A percentile compares a stretch with the other conserved stretches of the same genome.
phyloP scores from a whole-genome alignment of 1,140 invertebrate genomes.

The Cyphomyrmex costatus region DNA sequence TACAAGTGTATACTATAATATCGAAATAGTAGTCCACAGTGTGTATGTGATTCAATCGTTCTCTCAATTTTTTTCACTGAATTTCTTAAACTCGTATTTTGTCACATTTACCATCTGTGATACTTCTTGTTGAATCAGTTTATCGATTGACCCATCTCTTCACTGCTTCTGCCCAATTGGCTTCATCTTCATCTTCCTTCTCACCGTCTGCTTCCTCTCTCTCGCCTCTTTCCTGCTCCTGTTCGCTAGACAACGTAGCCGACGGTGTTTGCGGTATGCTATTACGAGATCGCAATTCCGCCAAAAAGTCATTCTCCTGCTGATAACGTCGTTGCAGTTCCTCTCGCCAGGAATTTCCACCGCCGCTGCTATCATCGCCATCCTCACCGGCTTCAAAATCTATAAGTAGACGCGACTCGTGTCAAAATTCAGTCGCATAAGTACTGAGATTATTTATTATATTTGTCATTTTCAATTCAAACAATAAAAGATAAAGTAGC shows the following conservation, averaged over 20 bases:
- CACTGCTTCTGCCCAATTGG: constrained; percentile 90
- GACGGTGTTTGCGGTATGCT: constrained; percentile 79
- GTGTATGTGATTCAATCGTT: constrained; percentile 50
- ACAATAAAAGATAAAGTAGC: constrained; percentile 32
- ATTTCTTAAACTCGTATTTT: not conserved
- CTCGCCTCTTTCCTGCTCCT: constrained; percentile 84
- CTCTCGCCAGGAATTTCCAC: constrained; percentile 88
- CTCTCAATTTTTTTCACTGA: not conserved
- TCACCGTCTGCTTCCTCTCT: constrained; percentile 84
- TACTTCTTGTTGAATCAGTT: constrained; percentile 64
- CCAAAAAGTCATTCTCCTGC: constrained; percentile 90
- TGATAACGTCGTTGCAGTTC: constrained; percentile 89
- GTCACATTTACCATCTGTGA: not conserved
- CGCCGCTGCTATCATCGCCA: constrained; percentile 87
- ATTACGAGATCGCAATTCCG: constrained; percentile 88
- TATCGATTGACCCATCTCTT: constrained; percentile 91
- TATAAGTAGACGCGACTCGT: constrained; percentile 71
- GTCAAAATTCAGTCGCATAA: constrained; percentile 17
- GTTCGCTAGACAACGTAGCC: constrained; percentile 82
- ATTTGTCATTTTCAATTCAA: constrained; percentile 4
- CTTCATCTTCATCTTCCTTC: constrained; percentile 88
- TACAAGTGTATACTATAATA: constrained; percentile 70
- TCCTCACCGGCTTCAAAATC: constrained; percentile 87
- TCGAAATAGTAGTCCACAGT: constrained; percentile 63
- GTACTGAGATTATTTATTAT: not conserved